These are phyloP conservation scores for Nerophis lumbriciformis DNA, from an alignment of 2,113 vertebrate genomes.

Conservation along the genomic window DNA sequence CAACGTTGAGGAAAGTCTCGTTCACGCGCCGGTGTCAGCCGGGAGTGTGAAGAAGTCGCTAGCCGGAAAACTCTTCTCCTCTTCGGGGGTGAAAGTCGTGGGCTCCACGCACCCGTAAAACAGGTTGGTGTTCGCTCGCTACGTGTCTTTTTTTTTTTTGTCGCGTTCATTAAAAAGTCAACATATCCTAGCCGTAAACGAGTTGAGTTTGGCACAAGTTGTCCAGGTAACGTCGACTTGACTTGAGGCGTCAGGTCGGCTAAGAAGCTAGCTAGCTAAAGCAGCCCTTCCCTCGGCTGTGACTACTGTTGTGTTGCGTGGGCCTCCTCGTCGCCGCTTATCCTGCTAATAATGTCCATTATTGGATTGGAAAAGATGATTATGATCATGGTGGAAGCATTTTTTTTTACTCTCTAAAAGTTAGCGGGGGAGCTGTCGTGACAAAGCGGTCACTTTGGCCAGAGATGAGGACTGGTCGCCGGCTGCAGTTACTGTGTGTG, in stretches of 20 bases:
- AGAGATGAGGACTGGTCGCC: too few species aligned
- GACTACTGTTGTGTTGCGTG: neutral
- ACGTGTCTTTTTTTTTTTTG: neutral
- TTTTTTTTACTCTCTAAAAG: too few species aligned
- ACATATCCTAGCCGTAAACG: too few species aligned
- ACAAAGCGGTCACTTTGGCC: constrained; percentile 61
- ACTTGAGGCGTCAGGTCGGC: constrained; percentile 5
- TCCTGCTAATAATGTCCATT: constrained; percentile 31
- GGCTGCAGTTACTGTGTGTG: constrained; percentile 14
- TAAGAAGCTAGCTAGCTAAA: neutral
- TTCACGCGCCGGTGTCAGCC: too few species aligned
- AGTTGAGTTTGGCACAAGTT: constrained; percentile 2
- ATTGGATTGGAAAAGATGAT: neutral
- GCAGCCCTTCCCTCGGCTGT: neutral
- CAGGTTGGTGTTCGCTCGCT: neutral
- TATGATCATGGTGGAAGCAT: constrained; percentile 4
- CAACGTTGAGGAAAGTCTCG: too few species aligned
- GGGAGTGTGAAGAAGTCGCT: neutral
- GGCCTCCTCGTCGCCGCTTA: constrained; percentile 5
- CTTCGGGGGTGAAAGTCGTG: neutral
- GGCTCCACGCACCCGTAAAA: neutral
- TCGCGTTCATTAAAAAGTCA: neutral
- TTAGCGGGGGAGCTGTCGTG: constrained; percentile 22
- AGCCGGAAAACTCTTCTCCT: neutral
- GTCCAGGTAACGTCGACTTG: constrained; percentile 5